Percentiles rank a stretch among this genome's conserved stretches.
These are phyloP conservation scores for Papilio protenor DNA, from an alignment of 2,888 invertebrate genomes.

Conservation along the genomic window DNA sequence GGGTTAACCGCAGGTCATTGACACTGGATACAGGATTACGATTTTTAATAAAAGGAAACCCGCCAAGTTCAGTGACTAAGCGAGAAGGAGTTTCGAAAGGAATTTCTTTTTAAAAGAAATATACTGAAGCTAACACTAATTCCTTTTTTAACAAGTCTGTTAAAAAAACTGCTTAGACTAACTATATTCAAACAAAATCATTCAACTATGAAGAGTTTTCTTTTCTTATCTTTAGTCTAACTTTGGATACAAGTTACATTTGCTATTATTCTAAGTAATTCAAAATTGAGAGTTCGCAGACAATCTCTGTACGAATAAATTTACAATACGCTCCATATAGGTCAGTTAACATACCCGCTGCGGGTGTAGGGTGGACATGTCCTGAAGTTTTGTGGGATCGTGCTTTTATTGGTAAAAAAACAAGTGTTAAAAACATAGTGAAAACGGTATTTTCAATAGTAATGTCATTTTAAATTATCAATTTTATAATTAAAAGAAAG, in stretches of 20 bases:
- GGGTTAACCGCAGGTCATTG: conserved; percentile 39
- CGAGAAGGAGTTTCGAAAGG: neutral
- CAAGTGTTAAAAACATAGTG: too few relatives aligned
- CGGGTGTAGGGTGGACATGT: conserved; percentile 13
- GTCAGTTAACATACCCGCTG: conserved; percentile 2
- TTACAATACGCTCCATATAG: conserved; percentile 25
- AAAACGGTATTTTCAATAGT: too few relatives aligned
- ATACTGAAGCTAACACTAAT: neutral
- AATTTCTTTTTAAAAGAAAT: neutral
- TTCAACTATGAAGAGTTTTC: neutral
- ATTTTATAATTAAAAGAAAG: too few relatives aligned
- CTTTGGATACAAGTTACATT: neutral
- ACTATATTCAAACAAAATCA: too few relatives aligned
- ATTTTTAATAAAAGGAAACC: conserved; percentile 41
- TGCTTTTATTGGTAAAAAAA: too few relatives aligned
- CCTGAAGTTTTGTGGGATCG: neutral
- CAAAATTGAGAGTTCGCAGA: conserved; percentile 1
- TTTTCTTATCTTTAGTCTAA: neutral
- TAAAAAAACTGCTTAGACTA: too few relatives aligned
- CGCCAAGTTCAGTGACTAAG: conserved; percentile 24
- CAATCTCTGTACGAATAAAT: conserved; percentile 33
- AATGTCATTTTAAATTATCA: too few relatives aligned
- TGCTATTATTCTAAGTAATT: neutral
- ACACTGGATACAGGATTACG: conserved; percentile 36
- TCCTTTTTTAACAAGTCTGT: neutral